A percentile compares a stretch with the other conserved stretches of the same genome.
phyloP scores from a whole-genome alignment of 2,888 invertebrate genomes.

The Diabrotica balteata region DNA sequence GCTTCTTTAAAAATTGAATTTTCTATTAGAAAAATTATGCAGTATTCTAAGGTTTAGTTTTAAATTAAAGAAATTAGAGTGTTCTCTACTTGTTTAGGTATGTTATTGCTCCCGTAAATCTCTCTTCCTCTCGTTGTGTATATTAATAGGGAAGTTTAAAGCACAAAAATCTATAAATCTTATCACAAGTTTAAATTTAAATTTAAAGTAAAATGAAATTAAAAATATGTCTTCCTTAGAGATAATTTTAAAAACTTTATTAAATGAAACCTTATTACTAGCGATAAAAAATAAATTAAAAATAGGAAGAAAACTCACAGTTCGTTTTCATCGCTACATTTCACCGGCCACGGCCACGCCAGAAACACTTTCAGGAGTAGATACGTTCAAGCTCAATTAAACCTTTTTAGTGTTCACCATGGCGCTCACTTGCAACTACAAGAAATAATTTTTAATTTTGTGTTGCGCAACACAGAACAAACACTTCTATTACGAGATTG shows the following conservation, averaged over 20 bases:
- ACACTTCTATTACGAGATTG: slow-evolving; percentile 29
- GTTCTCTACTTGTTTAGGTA: too few relatives aligned
- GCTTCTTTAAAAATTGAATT: too few relatives aligned
- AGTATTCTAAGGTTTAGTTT: too few relatives aligned
- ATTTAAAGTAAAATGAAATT: too few relatives aligned
- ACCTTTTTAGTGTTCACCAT: slow-evolving; percentile 33
- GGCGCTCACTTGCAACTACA: slow-evolving; percentile 36
- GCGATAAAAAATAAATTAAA: slow-evolving; percentile 7
- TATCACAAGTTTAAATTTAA: too few relatives aligned
- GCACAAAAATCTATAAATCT: too few relatives aligned
- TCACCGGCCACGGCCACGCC: slow-evolving; percentile 2
- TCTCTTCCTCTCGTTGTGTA: too few relatives aligned
- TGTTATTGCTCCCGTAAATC: too few relatives aligned
- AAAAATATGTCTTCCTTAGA: too few relatives aligned
- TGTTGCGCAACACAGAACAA: slow-evolving; percentile 30
- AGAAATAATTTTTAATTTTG: slow-evolving; percentile 41
- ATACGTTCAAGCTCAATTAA: slow-evolving; percentile 35
- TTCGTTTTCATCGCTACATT: slow-evolving; percentile 13
- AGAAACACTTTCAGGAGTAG: slow-evolving; percentile 26
- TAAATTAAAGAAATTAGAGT: too few relatives aligned
- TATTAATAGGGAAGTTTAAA: too few relatives aligned
- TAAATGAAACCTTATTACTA: not conserved
- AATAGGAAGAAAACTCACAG: not conserved
- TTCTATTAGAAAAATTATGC: too few relatives aligned
- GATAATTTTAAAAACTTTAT: not conserved